Percentiles rank a stretch among this genome's conserved stretches.
Evolutionary conservation across 2,797 vertebrate species (phyloP).

Genomic region (Phylloscopus collybita): DNA sequence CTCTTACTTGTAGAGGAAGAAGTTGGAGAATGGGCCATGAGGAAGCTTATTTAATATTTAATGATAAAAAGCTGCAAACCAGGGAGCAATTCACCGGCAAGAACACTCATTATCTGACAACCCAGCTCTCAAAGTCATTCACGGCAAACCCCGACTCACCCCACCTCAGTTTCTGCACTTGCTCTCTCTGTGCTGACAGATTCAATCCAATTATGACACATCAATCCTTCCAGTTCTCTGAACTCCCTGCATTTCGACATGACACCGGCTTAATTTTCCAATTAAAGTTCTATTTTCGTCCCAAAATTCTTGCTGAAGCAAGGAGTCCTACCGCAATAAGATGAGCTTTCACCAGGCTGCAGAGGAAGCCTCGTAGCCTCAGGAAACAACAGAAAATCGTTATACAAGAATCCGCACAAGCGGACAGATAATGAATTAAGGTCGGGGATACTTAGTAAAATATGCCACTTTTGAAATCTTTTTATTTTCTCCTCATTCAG

Average conservation of each 20-base stretch:
- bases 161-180: not conserved
- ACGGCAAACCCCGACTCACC: not conserved
- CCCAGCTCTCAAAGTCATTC: not conserved
- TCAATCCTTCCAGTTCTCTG: not conserved
- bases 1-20: not conserved
- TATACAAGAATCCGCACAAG: not conserved
- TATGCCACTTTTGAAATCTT: not conserved
- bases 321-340: not conserved
- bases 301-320: not conserved
- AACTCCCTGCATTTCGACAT: not conserved
- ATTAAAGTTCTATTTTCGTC: not conserved
- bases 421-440: not conserved
- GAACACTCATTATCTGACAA: not conserved
- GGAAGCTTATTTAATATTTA: not conserved
- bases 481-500: not conserved
- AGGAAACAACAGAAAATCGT: not conserved
- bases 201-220: accelerated
- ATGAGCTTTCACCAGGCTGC: not conserved
- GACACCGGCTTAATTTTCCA: not conserved
- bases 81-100: not conserved
- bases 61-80: not conserved
- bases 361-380: not conserved
- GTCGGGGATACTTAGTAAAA: not conserved
- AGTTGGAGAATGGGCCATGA: not conserved
- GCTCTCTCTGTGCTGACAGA: not conserved